phyloP scores from a whole-genome alignment of 2,797 vertebrate genomes.

The Tragelaphus eurycerus region DNA sequence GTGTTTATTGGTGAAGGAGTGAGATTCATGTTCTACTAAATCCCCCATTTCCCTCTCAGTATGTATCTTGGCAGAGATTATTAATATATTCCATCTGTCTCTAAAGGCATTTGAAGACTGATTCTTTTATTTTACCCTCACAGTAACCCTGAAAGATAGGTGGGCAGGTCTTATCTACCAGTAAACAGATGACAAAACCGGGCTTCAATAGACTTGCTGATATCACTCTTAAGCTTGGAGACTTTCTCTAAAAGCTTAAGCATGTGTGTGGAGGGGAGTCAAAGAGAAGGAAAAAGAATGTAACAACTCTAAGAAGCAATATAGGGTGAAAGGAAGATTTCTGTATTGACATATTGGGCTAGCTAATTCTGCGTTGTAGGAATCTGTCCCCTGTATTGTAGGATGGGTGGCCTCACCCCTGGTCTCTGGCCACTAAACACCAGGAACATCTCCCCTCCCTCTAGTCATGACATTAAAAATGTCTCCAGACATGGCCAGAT shows the following conservation, averaged over 20 bases:
- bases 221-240: not conserved
- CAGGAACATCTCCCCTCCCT: not conserved
- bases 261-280: not conserved
- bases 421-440: not conserved
- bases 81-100: constrained; percentile 51
- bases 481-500: not conserved
- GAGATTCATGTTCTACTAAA: constrained; percentile 56
- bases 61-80: constrained; percentile 48
- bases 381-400: not conserved
- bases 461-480: not conserved
- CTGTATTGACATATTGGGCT: not conserved
- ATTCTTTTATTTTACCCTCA: constrained; percentile 23
- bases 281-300: not conserved
- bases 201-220: not conserved
- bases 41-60: constrained; percentile 41
- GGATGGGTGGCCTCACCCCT: not conserved
- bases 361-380: not conserved
- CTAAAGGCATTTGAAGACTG: constrained; percentile 34
- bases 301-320: not conserved
- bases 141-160: not conserved
- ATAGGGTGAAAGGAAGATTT: not conserved
- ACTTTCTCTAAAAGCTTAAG: not conserved
- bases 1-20: constrained; percentile 36
- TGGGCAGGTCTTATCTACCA: not conserved
- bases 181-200: not conserved